Conservation (phyloP, 1,140 invertebrate species). For the Tetranychus urticae region DNA sequence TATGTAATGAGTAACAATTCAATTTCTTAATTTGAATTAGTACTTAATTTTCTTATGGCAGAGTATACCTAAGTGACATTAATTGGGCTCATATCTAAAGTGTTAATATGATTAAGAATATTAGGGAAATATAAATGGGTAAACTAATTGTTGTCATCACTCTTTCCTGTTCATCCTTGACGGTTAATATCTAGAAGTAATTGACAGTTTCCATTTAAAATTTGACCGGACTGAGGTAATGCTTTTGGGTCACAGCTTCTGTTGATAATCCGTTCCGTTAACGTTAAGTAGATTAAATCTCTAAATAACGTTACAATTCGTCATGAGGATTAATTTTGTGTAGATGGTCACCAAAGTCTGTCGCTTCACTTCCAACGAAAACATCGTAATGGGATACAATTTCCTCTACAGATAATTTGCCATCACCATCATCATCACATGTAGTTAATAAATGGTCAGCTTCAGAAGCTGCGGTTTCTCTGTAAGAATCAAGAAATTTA, state of each 20-base stretch:
- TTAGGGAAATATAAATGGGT: no score
- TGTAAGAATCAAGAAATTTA: conserved; percentile 17
- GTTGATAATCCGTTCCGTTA: not conserved
- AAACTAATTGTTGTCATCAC: no score
- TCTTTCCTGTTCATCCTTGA: no score
- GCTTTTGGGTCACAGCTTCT: not conserved
- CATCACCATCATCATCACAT: conserved; percentile 70
- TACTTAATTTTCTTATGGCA: no score
- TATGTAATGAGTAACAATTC: no score
- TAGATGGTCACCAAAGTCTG: conserved; percentile 29
- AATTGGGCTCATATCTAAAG: no score
- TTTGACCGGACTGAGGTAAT: not conserved
- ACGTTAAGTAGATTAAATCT: not conserved
- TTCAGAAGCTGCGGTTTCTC: conserved; percentile 68
- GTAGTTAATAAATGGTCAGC: conserved; percentile 66
- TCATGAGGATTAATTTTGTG: not conserved
- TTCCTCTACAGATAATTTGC: conserved; percentile 54
- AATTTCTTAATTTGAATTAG: no score
- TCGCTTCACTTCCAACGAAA: conserved; percentile 86
- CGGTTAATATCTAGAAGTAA: no score
- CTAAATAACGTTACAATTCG: not conserved
- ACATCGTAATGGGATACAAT: conserved; percentile 64
- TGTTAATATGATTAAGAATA: no score
- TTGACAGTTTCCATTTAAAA: no score
- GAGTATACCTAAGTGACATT: no score